Evolutionary conservation across 92 coral and sea anemone species (phyloP), one percentile per base, ranked within the genome.

Genomic region (Virgularia gustaviana): DNA sequence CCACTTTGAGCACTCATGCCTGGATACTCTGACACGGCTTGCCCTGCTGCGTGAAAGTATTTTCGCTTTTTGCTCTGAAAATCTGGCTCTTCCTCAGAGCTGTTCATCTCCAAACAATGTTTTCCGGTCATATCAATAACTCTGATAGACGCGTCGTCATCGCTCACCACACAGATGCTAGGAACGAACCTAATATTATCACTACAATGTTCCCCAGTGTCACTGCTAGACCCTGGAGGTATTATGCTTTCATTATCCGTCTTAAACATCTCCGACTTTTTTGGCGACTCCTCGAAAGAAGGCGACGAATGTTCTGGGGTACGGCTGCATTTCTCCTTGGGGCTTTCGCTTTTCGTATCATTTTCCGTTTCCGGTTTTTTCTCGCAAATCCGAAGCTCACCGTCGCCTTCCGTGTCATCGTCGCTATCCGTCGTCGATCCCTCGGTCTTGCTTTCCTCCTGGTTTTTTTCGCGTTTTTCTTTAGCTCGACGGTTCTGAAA

Each of bases 401-500:
- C 45, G 25, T 66, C 71, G 28, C 56, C 75, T 31, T 71, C 66
- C 25, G 63, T 53, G 2, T 58, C 78, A 16, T 31, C 59, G 38
- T 12, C 41, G 11, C 60, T 66, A 25, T 34, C 30, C 5, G 25
- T 52, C 53, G 58, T 33, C 15, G 37, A 38, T 16, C 60, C 86
- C 0, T 19, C 78, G 0, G 42, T 44, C 25, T 41, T 25, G 23
- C 57, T 77, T 77, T 51, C 66, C 28, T 67, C 86, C 18, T 81
- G 77, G 23, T 39, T 28, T 68, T 58, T 81, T 33, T 67, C 78
- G 34, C 88, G 76, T 18, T 89, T 72, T 49, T 88, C 95, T 41
- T 85, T 88, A 5, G 95, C 95, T 8, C 95, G 89, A 11, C 95
- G 72, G 80, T 88, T 88, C 79, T 88, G 95, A 44, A 88, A 88